These are phyloP conservation scores for Pipistrellus pygmaeus DNA, from an alignment of 2,797 vertebrate species.

Conservation along the genomic window DNA sequence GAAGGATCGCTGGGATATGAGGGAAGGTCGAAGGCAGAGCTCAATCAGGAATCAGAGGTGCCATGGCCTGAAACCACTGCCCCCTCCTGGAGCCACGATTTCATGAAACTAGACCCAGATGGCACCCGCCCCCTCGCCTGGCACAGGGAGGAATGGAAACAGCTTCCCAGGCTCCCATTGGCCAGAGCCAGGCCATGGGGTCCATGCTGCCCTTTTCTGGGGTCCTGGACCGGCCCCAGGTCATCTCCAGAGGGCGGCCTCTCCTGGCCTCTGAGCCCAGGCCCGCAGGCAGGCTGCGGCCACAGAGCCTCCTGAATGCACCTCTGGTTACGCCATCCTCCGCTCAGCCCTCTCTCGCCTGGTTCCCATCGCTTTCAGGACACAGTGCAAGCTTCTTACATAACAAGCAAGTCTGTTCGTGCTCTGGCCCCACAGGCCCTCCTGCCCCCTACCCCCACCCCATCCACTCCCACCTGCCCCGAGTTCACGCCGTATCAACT, in stretches of 20 bases:
- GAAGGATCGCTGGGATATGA: neutral
- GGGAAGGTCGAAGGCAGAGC: neutral
- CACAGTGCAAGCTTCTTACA: neutral
- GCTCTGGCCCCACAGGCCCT: neutral
- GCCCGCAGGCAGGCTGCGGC: neutral
- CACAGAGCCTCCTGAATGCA: neutral
- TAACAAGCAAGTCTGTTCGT: slow-evolving; percentile 56
- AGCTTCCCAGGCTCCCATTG: neutral
- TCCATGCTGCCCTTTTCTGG: too few relatives aligned
- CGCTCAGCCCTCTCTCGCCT: neutral
- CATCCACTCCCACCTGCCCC: neutral
- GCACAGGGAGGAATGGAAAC: neutral
- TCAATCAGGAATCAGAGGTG: neutral
- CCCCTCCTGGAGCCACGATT: neutral
- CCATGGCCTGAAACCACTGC: neutral
- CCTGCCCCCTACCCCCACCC: neutral
- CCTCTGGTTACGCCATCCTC: neutral
- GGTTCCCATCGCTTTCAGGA: neutral
- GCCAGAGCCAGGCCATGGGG: accelerated
- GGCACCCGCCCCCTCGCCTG: neutral
- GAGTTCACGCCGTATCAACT: neutral
- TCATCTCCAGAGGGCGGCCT: accelerated
- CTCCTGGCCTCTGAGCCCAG: neutral
- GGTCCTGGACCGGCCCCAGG: neutral
- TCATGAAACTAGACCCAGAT: neutral